Base-by-base conservation (phyloP, 2,888 invertebrate species). In the Hypselothyrea guttata region DNA sequence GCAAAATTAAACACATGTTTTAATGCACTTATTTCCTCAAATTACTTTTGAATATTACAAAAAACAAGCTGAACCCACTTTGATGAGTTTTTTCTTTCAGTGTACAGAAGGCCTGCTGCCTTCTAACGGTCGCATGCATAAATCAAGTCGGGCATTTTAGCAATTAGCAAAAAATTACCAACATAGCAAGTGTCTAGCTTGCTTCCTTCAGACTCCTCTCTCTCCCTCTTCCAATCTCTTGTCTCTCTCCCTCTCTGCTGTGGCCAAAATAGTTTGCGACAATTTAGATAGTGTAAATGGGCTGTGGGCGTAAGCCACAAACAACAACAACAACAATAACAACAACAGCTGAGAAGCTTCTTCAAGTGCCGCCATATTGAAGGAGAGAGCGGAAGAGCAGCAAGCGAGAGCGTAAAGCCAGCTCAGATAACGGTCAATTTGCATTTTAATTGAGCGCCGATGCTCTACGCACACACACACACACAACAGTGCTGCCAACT, bases 131-230 rank as follows among this genome's bases (percentile, higher is more conserved):
- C 68, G 47, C 60, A 71, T 73, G 64, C 82, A 84, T 81, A 81
- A 81, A 81, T 84, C 84, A 81, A 81, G 75, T 65, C 61, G 58
- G 75, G 82, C 84, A 84, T 81, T 84, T 83, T 71, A 67, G 73
- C 73, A 68, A 81, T 73, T 75, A 77, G 68, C 75, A 71, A 65
- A 63, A 69, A 73, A 71, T 71, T 71, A 69, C 54, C 60, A 65
- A 55, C 72, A 71, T 47, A 52, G 51, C 56, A 57, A 71, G 64
- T 54, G 68, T 59, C 55, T 42, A n/a, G 30, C 35, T 5, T 44
- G 30, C 31, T 28, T n/a, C n/a, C n/a, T n/a, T n/a, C n/a, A n/a
- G n/a, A n/a, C n/a, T n/a, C n/a, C 48, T 31, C 9, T 16, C 30
- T 44, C 27, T 38, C n/a, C 37, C 31, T 38, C 27, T 38, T 11